Evolutionary conservation across 2,888 invertebrate species (phyloP), one percentile per base, ranked within the genome.

Genomic region (Nomada ferruginata): DNA sequence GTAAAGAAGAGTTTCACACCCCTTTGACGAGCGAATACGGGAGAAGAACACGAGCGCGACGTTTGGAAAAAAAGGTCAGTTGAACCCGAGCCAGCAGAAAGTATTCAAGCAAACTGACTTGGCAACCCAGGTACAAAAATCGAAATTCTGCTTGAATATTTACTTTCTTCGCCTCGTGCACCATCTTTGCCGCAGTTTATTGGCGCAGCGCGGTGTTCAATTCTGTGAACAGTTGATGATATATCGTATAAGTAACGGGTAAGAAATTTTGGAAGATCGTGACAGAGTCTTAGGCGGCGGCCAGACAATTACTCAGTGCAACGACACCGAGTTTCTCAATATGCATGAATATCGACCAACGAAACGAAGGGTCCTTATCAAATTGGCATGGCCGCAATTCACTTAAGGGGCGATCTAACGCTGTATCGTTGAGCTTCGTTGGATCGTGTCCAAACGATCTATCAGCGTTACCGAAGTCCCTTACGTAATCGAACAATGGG

Each of bases 331-430:
- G 71, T 47, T 65, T 63, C 20, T 42, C 66, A 64, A 26, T 18
- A 26, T 71, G 69, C 66, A 70, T 61, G 64, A 78, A 55, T 64
- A 71, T 68, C 78, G 57, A 76, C 60, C 79, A 70, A 57, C 70
- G 55, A 60, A 66, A 61, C 64, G 29, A 76, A 61, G 64, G 65
- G 76, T 71, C 60, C 86, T 86, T 87, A 87, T 87, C 87, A 86
- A 86, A 78, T 81, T 83, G 87, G 84, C 87, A 61, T 83, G 61
- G 72, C 53, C 74, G 80, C 81, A 57, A 84, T 79, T 71, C 80
- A n/a, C 76, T 77, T 60, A 36, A 36, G 42, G 44, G 65, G 29
- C 65, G 72, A 76, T 66, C 59, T 13, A 68, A 72, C 61, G 18
- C 20, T 52, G 71, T 78, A 86, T 80, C 81, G 86, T 77, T 66